phyloP scores from a whole-genome alignment of 2,113 vertebrate species.

The Jacana jacana region DNA sequence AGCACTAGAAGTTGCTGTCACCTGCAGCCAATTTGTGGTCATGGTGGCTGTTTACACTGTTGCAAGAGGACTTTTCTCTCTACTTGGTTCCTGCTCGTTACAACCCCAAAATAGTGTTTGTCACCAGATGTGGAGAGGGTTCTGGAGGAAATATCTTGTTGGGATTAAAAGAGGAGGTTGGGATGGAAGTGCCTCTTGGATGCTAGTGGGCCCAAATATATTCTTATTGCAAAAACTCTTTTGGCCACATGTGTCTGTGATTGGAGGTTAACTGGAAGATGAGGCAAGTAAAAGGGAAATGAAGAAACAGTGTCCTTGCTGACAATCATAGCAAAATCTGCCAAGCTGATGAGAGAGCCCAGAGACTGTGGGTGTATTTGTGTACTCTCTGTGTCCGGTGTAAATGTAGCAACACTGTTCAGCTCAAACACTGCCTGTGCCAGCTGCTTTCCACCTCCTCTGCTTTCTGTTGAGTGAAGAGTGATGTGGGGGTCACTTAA shows the following conservation, averaged over 20 bases:
- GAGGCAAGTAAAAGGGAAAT: background rate
- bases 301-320: background rate
- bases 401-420: background rate
- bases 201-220: background rate
- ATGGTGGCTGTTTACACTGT: background rate
- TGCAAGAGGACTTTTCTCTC: background rate
- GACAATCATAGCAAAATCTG: background rate
- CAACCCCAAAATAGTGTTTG: background rate
- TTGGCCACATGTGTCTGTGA: background rate
- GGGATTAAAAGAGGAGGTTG: background rate
- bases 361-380: background rate
- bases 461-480: background rate
- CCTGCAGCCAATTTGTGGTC: background rate
- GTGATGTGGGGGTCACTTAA: fast-evolving
- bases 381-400: background rate
- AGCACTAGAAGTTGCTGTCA: background rate
- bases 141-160: background rate
- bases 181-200: background rate
- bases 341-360: background rate
- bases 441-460: background rate
- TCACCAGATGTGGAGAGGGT: background rate
- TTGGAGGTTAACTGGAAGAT: background rate
- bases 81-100: background rate
- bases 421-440: fast-evolving
- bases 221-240: background rate